These are phyloP conservation scores for Sphinx pinastri DNA, from an alignment of 2,888 invertebrate species.

Conservation along the genomic window DNA sequence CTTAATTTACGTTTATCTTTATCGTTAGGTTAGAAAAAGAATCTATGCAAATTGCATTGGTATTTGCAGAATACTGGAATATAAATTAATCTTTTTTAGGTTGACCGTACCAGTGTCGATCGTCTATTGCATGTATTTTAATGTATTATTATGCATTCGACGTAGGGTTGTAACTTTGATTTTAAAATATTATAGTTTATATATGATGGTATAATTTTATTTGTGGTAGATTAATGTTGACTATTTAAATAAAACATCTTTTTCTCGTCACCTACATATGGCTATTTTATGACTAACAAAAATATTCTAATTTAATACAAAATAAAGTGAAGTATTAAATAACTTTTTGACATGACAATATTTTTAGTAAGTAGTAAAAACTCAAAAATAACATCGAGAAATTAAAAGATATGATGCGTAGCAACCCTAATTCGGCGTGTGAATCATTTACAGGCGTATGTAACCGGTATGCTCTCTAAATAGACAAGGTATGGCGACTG, in stretches of 20 bases:
- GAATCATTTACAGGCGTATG: neutral
- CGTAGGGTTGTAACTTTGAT: too few species aligned
- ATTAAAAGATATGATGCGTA: neutral
- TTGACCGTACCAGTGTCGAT: slow-evolving; percentile 1
- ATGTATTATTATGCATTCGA: neutral
- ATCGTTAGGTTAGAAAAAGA: neutral
- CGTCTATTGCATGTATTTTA: neutral
- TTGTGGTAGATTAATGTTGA: too few species aligned
- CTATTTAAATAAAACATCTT: too few species aligned
- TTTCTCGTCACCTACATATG: too few species aligned
- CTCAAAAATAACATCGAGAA: too few species aligned
- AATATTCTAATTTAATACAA: too few species aligned
- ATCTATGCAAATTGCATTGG: neutral
- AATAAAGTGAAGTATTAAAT: too few species aligned
- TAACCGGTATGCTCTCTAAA: slow-evolving; percentile 25
- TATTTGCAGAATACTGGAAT: slow-evolving; percentile 24
- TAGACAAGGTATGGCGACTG: slow-evolving; percentile 4
- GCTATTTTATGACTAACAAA: too few species aligned
- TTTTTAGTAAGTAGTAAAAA: too few species aligned
- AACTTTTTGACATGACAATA: too few species aligned
- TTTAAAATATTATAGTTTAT: too few species aligned
- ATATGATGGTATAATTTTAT: too few species aligned
- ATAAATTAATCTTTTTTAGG: slow-evolving; percentile 15
- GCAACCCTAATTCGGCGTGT: neutral
- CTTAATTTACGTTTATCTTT: neutral